Conservation (phyloP, 2,113 vertebrate species). For the Scopus umbretta region DNA sequence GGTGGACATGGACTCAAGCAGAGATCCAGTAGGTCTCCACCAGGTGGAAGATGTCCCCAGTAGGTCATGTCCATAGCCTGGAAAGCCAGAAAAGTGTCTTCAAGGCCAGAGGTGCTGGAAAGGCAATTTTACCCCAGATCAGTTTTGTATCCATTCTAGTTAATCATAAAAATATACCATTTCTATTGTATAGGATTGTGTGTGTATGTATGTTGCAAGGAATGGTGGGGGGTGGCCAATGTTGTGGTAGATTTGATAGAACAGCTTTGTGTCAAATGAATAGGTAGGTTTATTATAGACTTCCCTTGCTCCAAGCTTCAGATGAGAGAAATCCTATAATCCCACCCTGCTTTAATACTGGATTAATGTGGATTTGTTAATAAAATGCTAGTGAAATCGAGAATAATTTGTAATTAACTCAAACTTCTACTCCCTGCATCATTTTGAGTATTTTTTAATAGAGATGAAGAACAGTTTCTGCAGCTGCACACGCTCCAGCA, state of each 20-base stretch:
- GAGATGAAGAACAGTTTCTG: constrained; percentile 26
- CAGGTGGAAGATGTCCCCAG: not conserved
- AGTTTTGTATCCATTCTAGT: not conserved
- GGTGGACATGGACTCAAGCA: not conserved
- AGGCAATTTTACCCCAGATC: not conserved
- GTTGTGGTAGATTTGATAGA: constrained; percentile 51
- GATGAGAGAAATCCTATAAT: constrained; percentile 79
- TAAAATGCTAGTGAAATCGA: constrained; percentile 77
- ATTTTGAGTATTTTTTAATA: constrained; percentile 56
- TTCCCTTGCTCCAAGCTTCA: constrained; percentile 69
- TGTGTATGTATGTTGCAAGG: not conserved
- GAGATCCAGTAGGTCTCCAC: accelerated
- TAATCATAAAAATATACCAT: not conserved
- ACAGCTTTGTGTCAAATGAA: constrained; percentile 69
- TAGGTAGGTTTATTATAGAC: constrained; percentile 69
- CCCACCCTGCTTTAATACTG: constrained; percentile 74
- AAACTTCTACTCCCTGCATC: constrained; percentile 46
- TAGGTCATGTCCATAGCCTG: not conserved
- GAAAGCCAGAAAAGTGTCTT: not conserved
- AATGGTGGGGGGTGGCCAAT: not conserved
- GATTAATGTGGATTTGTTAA: constrained; percentile 80
- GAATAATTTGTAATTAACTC: constrained; percentile 79
- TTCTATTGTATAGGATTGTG: not conserved
- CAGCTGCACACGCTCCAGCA: not conserved
- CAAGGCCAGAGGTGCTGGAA: not conserved